Base-by-base conservation (phyloP, 1,140 invertebrate genomes). In the Acyrthosiphon pisum region DNA sequence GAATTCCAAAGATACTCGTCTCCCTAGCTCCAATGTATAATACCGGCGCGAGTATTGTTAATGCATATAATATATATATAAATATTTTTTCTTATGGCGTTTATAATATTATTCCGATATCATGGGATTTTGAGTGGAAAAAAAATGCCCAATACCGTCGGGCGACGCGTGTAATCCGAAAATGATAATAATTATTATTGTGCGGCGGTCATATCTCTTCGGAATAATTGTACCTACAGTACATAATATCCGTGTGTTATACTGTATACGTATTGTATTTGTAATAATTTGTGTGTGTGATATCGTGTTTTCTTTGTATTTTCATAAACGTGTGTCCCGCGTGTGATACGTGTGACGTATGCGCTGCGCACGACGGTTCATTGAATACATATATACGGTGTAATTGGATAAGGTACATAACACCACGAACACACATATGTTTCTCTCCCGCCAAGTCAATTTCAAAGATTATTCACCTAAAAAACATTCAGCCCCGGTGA, bases 391-490 rank as follows among this genome's bases (percentile, higher is more conserved):
- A 81, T 53, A 90, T 41, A 56, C 53, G 26, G 26, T 90, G 89
- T 90, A 90, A 90, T 90, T 90, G 89, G 89, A 90, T 90, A 90
- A 41, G 89, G 89, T 90, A 53, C 30, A 90, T 76, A 76, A 76
- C 60, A 76, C 60, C 60, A 90, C 23, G 9, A 14, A 60, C 56
- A 60, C 56, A 60, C 56, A 90, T 30, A 90, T 90, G 89, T 90
- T 90, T 68, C 89, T 44, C 37, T 90, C 53, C 30, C 89, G 53
- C 44, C 44, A 60, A 90, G 89, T 90, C 89, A 68, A 90, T 90
- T 90, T 90, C 89, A 68, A 90, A 90, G 53, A 90, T 90, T 90
- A 90, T 90, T 90, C 89, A 90, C 53, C 89, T 68, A 90, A 90
- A 90, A 90, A 35, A 60, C 89, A 44, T 90, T 90, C 89, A 7